Evolutionary conservation across 2,888 invertebrate species (phyloP).

Genomic region (Dryobotodes eremita): DNA sequence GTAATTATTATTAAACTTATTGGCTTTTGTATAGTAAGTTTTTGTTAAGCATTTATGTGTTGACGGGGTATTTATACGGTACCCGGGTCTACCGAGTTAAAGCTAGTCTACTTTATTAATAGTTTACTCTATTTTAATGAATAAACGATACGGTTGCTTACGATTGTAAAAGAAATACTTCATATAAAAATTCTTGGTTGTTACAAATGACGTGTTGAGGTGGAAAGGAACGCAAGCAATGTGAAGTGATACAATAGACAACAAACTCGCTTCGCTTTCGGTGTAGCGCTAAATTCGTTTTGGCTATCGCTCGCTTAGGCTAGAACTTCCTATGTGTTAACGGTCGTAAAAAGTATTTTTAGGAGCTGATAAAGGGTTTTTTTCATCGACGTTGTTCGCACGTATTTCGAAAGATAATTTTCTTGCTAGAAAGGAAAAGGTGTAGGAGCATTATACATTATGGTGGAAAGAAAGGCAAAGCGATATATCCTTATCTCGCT

Average conservation of each 20-base stretch:
- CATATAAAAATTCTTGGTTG: not conserved
- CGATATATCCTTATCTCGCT: not conserved
- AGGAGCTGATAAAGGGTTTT: not conserved
- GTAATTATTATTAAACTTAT: conserved; percentile 32
- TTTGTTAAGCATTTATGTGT: conserved; percentile 59
- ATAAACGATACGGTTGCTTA: conserved; percentile 26
- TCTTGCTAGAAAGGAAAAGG: not conserved
- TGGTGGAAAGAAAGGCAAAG: not conserved
- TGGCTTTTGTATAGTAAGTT: conserved; percentile 61
- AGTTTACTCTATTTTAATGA: conserved; percentile 29
- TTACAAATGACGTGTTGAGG: not conserved
- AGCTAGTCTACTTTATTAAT: conserved; percentile 67
- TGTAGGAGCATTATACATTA: not conserved
- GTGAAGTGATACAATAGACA: no score
- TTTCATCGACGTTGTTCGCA: not conserved
- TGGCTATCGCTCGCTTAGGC: not conserved
- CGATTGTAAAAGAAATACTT: conserved; percentile 17
- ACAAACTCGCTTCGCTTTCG: not conserved
- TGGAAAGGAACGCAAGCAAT: not conserved
- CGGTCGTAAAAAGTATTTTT: not conserved
- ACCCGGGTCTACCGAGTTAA: conserved; percentile 57
- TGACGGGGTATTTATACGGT: conserved; percentile 54
- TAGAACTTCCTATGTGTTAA: not conserved
- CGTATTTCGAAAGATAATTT: not conserved
- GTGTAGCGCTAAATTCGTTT: no score